A percentile compares a stretch with the other conserved stretches of the same genome.
Conservation (phyloP, 2,888 invertebrate species). For the Anthoptus insignis region DNA sequence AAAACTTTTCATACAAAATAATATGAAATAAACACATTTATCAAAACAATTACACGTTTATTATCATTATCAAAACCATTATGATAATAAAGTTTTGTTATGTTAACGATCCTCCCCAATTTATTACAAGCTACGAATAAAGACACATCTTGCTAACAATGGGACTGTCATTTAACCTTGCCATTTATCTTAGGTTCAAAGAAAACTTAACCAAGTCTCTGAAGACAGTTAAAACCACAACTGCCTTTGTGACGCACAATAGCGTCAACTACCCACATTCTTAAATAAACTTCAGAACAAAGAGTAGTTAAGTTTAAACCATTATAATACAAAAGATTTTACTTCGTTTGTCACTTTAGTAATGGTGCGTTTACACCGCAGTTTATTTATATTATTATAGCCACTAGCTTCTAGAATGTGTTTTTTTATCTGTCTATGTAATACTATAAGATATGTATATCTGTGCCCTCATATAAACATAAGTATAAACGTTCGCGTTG, state of each 20-base stretch:
- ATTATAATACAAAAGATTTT: constrained; percentile 24
- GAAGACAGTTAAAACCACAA: constrained; percentile 26
- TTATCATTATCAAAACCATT: too few relatives aligned
- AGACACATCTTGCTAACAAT: constrained; percentile 24
- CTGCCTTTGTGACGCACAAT: constrained; percentile 21
- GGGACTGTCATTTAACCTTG: constrained; percentile 16
- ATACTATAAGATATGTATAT: too few relatives aligned
- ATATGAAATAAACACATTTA: too few relatives aligned
- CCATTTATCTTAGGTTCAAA: constrained; percentile 33
- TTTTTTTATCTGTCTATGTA: too few relatives aligned
- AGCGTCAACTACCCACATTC: constrained; percentile 33
- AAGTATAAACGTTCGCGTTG: too few relatives aligned
- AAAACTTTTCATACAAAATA: too few relatives aligned
- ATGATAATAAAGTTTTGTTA: too few relatives aligned
- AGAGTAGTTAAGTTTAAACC: constrained; percentile 27
- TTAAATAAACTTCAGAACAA: constrained; percentile 26
- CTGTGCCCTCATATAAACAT: too few relatives aligned
- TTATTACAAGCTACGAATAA: constrained; percentile 6
- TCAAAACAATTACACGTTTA: too few relatives aligned
- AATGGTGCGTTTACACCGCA: not conserved
- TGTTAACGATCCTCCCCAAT: too few relatives aligned
- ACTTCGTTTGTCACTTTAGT: not conserved
- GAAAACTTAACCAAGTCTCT: constrained; percentile 21
- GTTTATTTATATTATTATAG: not conserved
- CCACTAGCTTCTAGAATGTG: too few relatives aligned